These are phyloP conservation scores for Vespertilio murinus DNA, from an alignment of 2,797 vertebrate genomes.

Conservation along the genomic window DNA sequence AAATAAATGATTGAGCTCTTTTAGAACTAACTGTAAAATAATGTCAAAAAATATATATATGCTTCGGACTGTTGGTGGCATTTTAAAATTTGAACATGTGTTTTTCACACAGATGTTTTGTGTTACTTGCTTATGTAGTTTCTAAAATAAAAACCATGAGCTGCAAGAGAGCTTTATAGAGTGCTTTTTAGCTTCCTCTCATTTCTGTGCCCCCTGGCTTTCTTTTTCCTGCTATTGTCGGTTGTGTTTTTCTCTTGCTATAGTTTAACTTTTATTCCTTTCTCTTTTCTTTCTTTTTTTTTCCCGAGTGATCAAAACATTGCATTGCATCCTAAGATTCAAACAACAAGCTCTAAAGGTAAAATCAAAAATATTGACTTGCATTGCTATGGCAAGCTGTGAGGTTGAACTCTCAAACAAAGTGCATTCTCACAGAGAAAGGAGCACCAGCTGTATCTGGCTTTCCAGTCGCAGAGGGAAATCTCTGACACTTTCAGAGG, in stretches of 20 bases:
- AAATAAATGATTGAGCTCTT: slow-evolving; percentile 13
- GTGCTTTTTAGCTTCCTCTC: neutral
- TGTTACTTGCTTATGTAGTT: neutral
- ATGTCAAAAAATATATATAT: neutral
- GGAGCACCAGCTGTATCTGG: neutral
- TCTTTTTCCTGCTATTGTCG: neutral
- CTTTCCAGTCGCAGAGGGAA: neutral
- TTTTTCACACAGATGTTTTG: neutral
- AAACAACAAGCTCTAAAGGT: neutral
- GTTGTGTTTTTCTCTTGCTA: neutral
- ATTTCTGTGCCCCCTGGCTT: neutral
- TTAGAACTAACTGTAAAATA: neutral
- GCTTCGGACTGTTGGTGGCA: neutral
- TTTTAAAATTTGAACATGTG: slow-evolving; percentile 45
- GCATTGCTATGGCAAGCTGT: neutral
- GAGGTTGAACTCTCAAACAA: neutral
- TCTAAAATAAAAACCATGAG: slow-evolving; percentile 3
- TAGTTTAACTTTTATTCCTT: slow-evolving; percentile 9
- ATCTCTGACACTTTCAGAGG: neutral
- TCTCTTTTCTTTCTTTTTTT: slow-evolving; percentile 27
- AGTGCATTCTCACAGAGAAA: neutral
- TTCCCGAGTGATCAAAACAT: neutral
- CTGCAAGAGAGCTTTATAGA: neutral
- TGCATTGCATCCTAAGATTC: neutral
- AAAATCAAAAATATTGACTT: slow-evolving; percentile 19